phyloP scores from a whole-genome alignment of 2,888 invertebrate species.

The Aleiodes leptofemur region DNA sequence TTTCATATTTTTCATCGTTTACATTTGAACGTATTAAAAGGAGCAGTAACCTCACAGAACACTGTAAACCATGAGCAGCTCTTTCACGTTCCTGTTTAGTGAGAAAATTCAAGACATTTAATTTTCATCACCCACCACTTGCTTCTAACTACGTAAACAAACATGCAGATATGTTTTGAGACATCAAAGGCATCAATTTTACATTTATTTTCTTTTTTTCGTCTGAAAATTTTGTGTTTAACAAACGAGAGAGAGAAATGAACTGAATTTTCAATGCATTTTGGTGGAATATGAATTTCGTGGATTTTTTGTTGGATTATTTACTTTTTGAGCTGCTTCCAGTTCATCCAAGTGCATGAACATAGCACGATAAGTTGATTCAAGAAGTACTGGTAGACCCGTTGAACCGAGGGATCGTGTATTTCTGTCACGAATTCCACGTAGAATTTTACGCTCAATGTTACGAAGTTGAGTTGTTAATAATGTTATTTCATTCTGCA shows the following conservation, averaged over 20 bases:
- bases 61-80: constrained; percentile 61
- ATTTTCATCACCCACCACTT: constrained; percentile 13
- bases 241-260: too few relatives aligned
- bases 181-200: not conserved
- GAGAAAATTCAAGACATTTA: constrained; percentile 18
- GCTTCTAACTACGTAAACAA: not conserved
- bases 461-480: constrained; percentile 85
- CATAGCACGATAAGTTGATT: constrained; percentile 64
- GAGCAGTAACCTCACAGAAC: constrained; percentile 63
- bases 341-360: constrained; percentile 64
- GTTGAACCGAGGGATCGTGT: constrained; percentile 82
- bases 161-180: constrained; percentile 6
- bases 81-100: constrained; percentile 63
- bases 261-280: not conserved
- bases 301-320: constrained; percentile 48
- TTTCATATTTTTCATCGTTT: constrained; percentile 64
- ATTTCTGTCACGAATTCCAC: constrained; percentile 87
- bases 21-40: constrained; percentile 61
- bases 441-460: constrained; percentile 85
- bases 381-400: constrained; percentile 74
- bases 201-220: not conserved
- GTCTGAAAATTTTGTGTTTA: not conserved
- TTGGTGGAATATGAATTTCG: not conserved
- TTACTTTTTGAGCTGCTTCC: constrained; percentile 63
- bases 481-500: constrained; percentile 71